phyloP scores from a whole-genome alignment of 1,140 invertebrate species.

The Schmidtea mediterranea region DNA sequence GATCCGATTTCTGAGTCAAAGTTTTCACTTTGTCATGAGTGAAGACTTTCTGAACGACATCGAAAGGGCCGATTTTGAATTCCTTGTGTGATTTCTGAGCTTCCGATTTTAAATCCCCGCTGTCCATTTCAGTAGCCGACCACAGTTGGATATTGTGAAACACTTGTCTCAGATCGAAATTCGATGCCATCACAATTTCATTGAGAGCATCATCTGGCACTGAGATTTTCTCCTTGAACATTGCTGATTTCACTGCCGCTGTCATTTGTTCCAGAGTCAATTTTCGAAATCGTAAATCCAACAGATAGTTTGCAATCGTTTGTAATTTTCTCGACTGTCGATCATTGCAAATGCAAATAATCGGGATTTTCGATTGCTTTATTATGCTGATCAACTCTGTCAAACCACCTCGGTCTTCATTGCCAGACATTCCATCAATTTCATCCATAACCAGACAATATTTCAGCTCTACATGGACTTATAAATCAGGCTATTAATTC shows the following conservation, averaged over 20 bases:
- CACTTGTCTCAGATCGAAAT: slow-evolving; percentile 72
- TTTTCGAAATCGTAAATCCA: slow-evolving; percentile 56
- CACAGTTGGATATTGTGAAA: slow-evolving; percentile 4
- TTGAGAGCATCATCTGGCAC: slow-evolving; percentile 40
- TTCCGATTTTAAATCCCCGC: background rate
- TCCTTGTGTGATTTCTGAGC: background rate
- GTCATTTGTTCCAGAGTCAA: slow-evolving; percentile 67
- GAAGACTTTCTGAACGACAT: slow-evolving; percentile 65
- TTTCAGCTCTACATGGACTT: background rate
- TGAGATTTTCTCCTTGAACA: slow-evolving; percentile 65
- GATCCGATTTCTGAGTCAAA: slow-evolving; percentile 44
- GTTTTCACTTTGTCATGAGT: slow-evolving; percentile 43
- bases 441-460: slow-evolving; percentile 94
- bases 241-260: slow-evolving; percentile 60
- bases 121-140: background rate
- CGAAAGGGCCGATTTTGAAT: slow-evolving; percentile 46
- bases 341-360: slow-evolving; percentile 97
- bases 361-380: slow-evolving; percentile 57
- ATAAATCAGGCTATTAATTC: too few species aligned
- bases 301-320: slow-evolving; percentile 70
- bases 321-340: slow-evolving; percentile 71
- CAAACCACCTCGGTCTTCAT: slow-evolving; percentile 84
- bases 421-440: slow-evolving; percentile 97
- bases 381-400: slow-evolving; percentile 69
- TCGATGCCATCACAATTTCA: slow-evolving; percentile 56